A percentile compares a stretch with the other conserved stretches of the same genome.
Evolutionary conservation across 2,888 invertebrate genomes (phyloP).

Genomic region (Isotomurus palustris): DNA sequence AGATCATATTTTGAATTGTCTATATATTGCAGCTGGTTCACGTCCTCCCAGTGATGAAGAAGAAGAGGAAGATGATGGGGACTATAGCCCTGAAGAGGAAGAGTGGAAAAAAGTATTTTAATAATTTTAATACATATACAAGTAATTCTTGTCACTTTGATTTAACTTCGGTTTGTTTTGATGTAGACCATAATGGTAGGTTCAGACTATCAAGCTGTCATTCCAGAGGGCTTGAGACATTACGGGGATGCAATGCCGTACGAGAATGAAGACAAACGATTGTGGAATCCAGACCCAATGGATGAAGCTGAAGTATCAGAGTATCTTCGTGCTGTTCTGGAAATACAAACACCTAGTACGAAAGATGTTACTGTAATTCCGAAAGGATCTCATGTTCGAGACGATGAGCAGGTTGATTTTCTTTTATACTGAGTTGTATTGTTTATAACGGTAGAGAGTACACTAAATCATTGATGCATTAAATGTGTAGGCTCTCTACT

Average conservation of each 20-base stretch:
- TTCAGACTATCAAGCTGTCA: slow-evolving; percentile 84
- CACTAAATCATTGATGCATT: slow-evolving; percentile 17
- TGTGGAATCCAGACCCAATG: slow-evolving; percentile 84
- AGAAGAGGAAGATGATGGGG: slow-evolving; percentile 71
- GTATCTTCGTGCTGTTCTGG: slow-evolving; percentile 38
- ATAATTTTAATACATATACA: slow-evolving; percentile 4
- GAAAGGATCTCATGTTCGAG: slow-evolving; percentile 71
- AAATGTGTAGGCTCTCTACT: slow-evolving; percentile 66
- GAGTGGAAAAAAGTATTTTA: slow-evolving; percentile 80
- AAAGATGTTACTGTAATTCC: slow-evolving; percentile 46
- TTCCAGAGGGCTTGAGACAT: slow-evolving; percentile 84
- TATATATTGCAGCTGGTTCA: slow-evolving; percentile 51
- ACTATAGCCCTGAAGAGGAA: slow-evolving; percentile 78
- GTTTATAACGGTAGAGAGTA: not conserved
- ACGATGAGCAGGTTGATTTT: slow-evolving; percentile 54
- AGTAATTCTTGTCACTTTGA: not conserved
- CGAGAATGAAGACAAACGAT: slow-evolving; percentile 88
- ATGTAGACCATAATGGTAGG: slow-evolving; percentile 88
- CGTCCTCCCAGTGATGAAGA: slow-evolving; percentile 66
- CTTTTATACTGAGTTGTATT: slow-evolving; percentile 4
- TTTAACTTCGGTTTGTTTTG: not conserved
- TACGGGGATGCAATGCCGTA: slow-evolving; percentile 93
- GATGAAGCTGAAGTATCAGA: slow-evolving; percentile 58
- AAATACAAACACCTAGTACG: slow-evolving; percentile 20
- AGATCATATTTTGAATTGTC: not conserved